Percentiles rank a stretch among this genome's conserved stretches.
Conservation (phyloP, 92 coral and sea anemone species). For the Epizoanthus illoricatus region DNA sequence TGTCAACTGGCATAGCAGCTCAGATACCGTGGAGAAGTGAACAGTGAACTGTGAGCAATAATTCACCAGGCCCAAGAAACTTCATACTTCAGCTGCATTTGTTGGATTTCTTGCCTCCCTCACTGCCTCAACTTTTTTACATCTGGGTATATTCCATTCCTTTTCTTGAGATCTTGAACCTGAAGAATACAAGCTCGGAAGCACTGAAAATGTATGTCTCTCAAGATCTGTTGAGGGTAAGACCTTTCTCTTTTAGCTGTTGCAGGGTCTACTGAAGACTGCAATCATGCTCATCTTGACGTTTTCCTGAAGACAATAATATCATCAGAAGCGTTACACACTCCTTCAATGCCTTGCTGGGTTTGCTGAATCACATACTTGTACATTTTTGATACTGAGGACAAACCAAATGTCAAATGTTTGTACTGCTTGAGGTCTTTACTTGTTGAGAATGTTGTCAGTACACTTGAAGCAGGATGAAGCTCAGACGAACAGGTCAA, state of each 20-base stretch:
- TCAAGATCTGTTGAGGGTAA: neutral
- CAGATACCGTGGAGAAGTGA: slow-evolving; percentile 32
- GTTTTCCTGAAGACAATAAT: neutral
- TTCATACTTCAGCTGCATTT: slow-evolving; percentile 15
- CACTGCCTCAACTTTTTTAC: neutral
- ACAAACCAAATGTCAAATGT: neutral
- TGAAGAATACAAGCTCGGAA: slow-evolving; percentile 37
- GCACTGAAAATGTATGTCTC: slow-evolving; percentile 37
- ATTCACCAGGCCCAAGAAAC: slow-evolving; percentile 45
- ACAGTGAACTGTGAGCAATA: slow-evolving; percentile 34
- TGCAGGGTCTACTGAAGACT: neutral
- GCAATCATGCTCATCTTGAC: neutral
- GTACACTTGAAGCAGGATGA: neutral
- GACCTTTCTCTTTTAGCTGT: slow-evolving; percentile 16
- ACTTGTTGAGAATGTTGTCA: too few relatives aligned
- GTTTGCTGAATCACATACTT: neutral
- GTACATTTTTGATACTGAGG: neutral
- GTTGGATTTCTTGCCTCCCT: slow-evolving; percentile 7
- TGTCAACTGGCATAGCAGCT: slow-evolving; percentile 19
- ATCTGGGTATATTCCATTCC: slow-evolving; percentile 39
- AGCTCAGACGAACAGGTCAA: neutral
- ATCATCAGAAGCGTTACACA: neutral
- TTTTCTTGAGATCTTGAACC: slow-evolving; percentile 38
- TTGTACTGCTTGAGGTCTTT: too few relatives aligned
- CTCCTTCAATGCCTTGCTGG: neutral